These are phyloP conservation scores for Daktulosphaira vitifoliae DNA, from an alignment of 1,140 invertebrate genomes.

Conservation along the genomic window DNA sequence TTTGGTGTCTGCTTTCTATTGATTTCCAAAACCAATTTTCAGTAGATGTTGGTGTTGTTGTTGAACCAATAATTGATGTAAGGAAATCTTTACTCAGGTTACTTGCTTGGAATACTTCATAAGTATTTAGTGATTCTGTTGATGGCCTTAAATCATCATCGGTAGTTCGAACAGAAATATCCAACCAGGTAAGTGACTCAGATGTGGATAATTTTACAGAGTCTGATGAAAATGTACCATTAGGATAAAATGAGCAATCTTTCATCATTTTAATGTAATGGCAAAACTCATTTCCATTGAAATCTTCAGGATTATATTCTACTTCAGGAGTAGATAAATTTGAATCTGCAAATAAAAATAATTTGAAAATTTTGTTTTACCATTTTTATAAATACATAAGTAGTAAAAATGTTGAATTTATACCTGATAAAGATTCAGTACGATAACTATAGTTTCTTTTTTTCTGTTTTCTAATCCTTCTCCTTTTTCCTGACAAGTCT, in stretches of 20 bases:
- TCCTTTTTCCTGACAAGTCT: conserved; percentile 19
- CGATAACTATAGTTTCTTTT: conserved; percentile 13
- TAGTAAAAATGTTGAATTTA: no score
- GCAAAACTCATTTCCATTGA: conserved; percentile 22
- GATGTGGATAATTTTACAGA: conserved; percentile 18
- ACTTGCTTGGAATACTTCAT: conserved; percentile 23
- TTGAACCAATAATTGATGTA: conserved; percentile 8
- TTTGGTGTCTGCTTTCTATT: conserved; percentile 16
- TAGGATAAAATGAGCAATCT: conserved; percentile 26
- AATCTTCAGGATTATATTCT: conserved; percentile 14
- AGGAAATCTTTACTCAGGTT: conserved; percentile 23
- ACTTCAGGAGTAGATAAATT: neutral
- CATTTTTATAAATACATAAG: no score
- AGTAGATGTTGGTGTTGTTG: neutral
- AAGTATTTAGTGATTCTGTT: conserved; percentile 3
- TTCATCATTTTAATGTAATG: conserved; percentile 27
- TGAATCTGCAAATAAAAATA: conserved; percentile 2
- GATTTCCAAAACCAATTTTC: conserved; percentile 22
- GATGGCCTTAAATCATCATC: conserved; percentile 18
- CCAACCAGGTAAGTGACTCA: conserved; percentile 9
- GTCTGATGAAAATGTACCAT: conserved; percentile 17
- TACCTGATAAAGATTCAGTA: conserved; percentile 5
- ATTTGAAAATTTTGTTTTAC: no score
- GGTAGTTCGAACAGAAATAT: conserved; percentile 17
- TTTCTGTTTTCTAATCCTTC: conserved; percentile 17